Percentiles rank a stretch among this genome's conserved stretches.
These are phyloP conservation scores for Mormoops blainvillei DNA, from an alignment of 2,113 vertebrate genomes.

Conservation along the genomic window DNA sequence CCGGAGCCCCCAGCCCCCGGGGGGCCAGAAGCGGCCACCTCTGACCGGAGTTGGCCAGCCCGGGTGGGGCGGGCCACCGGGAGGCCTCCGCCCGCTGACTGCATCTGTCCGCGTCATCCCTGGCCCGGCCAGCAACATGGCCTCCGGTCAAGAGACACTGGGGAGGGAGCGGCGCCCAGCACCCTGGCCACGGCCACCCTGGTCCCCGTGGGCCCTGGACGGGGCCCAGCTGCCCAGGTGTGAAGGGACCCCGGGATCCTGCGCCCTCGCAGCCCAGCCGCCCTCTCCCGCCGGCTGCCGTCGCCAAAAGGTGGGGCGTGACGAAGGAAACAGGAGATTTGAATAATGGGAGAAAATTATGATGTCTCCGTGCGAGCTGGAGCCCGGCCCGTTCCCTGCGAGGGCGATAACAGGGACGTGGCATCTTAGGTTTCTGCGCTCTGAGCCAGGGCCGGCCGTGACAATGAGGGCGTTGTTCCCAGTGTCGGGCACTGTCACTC, in stretches of 20 bases:
- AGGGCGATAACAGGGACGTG: not conserved
- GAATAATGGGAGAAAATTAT: conserved; percentile 15
- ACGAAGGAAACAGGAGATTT: not conserved
- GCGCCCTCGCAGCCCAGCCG: rapidly evolving
- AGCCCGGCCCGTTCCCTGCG: not conserved
- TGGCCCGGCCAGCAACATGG: not conserved
- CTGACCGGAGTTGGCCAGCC: not conserved
- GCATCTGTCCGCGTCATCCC: not conserved
- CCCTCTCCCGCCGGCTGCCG: not conserved
- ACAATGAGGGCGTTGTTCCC: conserved; percentile 40
- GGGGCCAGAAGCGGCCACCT: not conserved
- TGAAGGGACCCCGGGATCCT: not conserved
- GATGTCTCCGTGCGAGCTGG: not conserved
- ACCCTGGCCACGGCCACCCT: not conserved
- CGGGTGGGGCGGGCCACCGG: not conserved
- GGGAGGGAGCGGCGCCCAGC: not conserved
- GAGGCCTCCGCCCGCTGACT: conserved; percentile 30
- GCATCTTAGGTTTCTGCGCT: not conserved
- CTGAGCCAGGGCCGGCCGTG: not conserved
- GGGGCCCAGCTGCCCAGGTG: not conserved
- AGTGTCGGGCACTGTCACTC: not conserved
- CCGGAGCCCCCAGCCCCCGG: not conserved
- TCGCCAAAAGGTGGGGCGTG: not conserved
- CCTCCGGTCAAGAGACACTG: not conserved
- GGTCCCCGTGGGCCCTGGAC: not conserved